Percentiles rank a stretch among this genome's conserved stretches.
phyloP scores from a whole-genome alignment of 2,797 vertebrate genomes.

The Pipistrellus pipistrellus region DNA sequence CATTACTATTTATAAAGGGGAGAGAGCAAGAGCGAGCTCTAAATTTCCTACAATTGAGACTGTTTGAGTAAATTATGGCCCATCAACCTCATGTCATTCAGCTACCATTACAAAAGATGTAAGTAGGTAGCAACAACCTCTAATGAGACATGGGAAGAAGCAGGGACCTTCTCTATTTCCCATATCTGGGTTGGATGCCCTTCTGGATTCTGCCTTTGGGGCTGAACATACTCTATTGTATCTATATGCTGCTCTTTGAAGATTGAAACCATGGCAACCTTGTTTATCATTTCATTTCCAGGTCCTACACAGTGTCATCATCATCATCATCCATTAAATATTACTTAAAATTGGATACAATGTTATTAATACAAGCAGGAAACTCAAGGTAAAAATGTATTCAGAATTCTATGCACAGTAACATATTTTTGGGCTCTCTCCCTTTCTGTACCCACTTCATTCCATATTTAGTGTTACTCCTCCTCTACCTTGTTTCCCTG shows the following conservation, averaged over 20 bases:
- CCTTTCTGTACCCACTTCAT: not conserved
- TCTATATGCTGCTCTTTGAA: not conserved
- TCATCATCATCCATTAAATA: slow-evolving; percentile 46
- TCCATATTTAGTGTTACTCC: not conserved
- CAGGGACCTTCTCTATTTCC: not conserved
- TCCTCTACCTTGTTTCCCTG: not conserved
- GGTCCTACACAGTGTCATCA: not conserved
- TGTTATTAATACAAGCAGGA: slow-evolving; percentile 14
- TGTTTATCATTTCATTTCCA: slow-evolving; percentile 36
- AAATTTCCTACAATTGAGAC: not conserved
- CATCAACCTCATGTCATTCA: not conserved
- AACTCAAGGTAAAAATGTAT: not conserved
- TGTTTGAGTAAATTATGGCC: slow-evolving; percentile 43
- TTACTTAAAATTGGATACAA: slow-evolving; percentile 16
- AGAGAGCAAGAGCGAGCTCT: not conserved
- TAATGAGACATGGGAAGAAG: not conserved
- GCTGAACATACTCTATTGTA: not conserved
- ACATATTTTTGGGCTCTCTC: not conserved
- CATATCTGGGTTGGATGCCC: not conserved
- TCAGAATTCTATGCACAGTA: not conserved
- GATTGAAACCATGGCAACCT: not conserved
- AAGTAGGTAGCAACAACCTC: not conserved
- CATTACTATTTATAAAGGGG: not conserved
- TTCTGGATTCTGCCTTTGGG: slow-evolving; percentile 11
- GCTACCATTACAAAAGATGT: not conserved